Evolutionary conservation across 1,140 invertebrate species (phyloP), one percentile per base, ranked within the genome.

Genomic region (Drosophila orosa): DNA sequence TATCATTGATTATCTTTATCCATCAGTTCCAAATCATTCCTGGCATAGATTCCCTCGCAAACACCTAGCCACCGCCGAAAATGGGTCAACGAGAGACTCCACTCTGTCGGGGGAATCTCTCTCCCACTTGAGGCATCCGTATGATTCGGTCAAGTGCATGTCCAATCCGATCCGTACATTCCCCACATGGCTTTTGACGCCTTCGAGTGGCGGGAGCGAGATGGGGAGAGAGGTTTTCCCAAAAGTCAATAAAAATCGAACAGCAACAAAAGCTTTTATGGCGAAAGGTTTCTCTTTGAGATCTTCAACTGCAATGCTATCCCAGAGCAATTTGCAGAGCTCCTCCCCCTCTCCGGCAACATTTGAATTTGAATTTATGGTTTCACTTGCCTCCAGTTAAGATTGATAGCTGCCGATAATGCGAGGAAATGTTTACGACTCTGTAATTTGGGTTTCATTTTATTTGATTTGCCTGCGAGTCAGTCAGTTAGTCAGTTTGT

Each of bases 381-480:
- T 85, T 90, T 89, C 74, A 90, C 78, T 90, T 81, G 85, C 71
- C 72, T 65, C 60, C 80, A 73, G 74, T 65, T 57, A 66, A 90
- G 83, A 90, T 90, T 90, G 87, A 90, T 90, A 77, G 77, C 78
- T 76, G 76, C 74, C 80, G 87, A 90, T 90, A 90, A 81, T 90
- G 71, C 72, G 83, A 84, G 87, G 81, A 87, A 90, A 83, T 80
- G 83, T 90, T 87, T 90, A 90, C 77, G 80, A 87, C 69, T 69
- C 72, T 90, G 75, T 90, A 90, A 90, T 90, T 90, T 90, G 74
- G 67, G 71, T 55, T 87, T 89, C 74, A 84, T 80, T 87, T 83
- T 89, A 87, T 87, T 87, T 87, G 83, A 89, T 76, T 87, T 87
- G 79, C 71, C 48, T 71, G 66, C 57, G 54, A 48, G 52, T 52